Evolutionary conservation across 2,888 invertebrate species (phyloP).

Genomic region (Teinopalpus imperialis): DNA sequence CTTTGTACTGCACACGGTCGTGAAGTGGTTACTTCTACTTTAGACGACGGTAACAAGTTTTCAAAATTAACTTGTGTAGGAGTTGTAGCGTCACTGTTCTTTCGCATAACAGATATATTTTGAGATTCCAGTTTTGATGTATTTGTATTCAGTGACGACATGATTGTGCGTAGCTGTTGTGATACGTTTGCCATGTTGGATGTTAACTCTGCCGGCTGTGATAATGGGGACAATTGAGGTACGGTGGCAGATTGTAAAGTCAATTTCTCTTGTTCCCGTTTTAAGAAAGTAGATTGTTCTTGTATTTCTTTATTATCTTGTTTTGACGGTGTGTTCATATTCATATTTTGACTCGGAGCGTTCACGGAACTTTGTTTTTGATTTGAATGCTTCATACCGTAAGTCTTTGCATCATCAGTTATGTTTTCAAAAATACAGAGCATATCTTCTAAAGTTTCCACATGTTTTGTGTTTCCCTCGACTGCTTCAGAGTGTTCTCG

Average conservation of each 20-base stretch:
- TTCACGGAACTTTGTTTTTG: slow-evolving; percentile 41
- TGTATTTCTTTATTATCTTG: slow-evolving; percentile 50
- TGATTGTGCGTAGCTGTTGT: slow-evolving; percentile 84
- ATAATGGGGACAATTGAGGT: slow-evolving; percentile 86
- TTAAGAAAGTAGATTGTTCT: slow-evolving; percentile 53
- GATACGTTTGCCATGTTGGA: slow-evolving; percentile 88
- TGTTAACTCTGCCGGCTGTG: slow-evolving; percentile 87
- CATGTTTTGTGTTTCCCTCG: slow-evolving; percentile 79
- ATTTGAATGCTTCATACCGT: slow-evolving; percentile 50
- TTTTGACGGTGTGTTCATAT: slow-evolving; percentile 39
- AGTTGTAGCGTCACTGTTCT: slow-evolving; percentile 60
- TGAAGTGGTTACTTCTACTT: slow-evolving; percentile 67
- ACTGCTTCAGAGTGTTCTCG: slow-evolving; percentile 80
- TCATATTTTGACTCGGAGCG: slow-evolving; percentile 37
- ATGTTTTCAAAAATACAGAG: slow-evolving; percentile 87
- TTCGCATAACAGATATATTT: slow-evolving; percentile 69
- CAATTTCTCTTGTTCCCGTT: slow-evolving; percentile 59
- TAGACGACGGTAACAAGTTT: slow-evolving; percentile 73
- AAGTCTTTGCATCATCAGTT: slow-evolving; percentile 64
- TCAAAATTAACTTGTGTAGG: slow-evolving; percentile 78
- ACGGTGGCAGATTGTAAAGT: slow-evolving; percentile 77
- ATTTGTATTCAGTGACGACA: slow-evolving; percentile 83
- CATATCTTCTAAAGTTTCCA: slow-evolving; percentile 86
- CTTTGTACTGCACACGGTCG: slow-evolving; percentile 66
- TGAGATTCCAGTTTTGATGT: slow-evolving; percentile 76